Percentiles rank a stretch among this genome's conserved stretches.
phyloP scores from a whole-genome alignment of 1,140 invertebrate genomes.

The Drosophila yakuba region DNA sequence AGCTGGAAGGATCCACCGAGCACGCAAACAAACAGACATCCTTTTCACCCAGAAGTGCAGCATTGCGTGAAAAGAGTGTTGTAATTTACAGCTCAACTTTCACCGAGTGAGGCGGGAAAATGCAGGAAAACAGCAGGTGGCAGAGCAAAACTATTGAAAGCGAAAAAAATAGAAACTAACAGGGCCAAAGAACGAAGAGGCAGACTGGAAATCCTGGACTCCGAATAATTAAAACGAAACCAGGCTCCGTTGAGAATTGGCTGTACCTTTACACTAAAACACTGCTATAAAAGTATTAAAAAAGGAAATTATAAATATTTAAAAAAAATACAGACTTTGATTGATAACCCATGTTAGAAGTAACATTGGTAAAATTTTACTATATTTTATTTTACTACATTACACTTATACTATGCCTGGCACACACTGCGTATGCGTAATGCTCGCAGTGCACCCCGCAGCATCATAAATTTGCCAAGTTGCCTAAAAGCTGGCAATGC shows the following conservation, averaged over 20 bases:
- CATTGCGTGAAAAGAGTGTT: conserved; percentile 74
- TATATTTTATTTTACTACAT: too few relatives aligned
- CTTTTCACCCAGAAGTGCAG: conserved; percentile 69
- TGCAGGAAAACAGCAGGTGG: conserved; percentile 24
- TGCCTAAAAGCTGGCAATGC: conserved; percentile 53
- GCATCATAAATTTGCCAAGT: conserved; percentile 47
- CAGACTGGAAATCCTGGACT: conserved; percentile 37
- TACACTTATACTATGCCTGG: too few relatives aligned
- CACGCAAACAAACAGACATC: conserved; percentile 46
- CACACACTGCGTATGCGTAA: not conserved
- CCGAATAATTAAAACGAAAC: conserved; percentile 70
- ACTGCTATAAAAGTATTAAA: not conserved
- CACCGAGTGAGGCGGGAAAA: conserved; percentile 3
- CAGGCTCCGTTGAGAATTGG: conserved; percentile 52
- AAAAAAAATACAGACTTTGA: too few relatives aligned
- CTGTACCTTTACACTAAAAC: conserved; percentile 28
- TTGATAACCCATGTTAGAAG: too few relatives aligned
- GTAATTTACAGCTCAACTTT: conserved; percentile 69
- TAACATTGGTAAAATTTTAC: too few relatives aligned
- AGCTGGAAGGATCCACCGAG: conserved; percentile 4
- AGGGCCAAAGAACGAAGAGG: conserved; percentile 1
- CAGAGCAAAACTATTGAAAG: conserved; percentile 43
- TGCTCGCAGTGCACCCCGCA: not conserved
- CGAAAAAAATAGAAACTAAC: not conserved
- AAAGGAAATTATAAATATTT: not conserved